Conservation (phyloP, 2,113 vertebrate genomes). For the Thinocorus orbignyianus region DNA sequence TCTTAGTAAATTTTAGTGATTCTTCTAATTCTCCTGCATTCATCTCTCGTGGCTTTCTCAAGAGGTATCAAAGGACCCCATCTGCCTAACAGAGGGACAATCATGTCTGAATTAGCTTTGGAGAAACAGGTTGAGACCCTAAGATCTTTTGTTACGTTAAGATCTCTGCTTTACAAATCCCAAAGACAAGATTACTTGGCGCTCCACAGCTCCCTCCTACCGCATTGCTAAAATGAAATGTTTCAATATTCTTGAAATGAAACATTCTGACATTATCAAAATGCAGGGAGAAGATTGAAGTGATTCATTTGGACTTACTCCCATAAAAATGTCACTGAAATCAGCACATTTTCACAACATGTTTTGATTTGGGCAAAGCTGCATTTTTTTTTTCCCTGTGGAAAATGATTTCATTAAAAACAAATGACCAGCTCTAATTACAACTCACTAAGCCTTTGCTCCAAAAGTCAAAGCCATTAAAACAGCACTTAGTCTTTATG, state of each 20-base stretch:
- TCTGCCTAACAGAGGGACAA: background rate
- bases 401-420: slow-evolving; percentile 44
- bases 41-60: background rate
- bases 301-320: slow-evolving; percentile 53
- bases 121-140: background rate
- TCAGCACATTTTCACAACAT: slow-evolving; percentile 41
- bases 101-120: background rate
- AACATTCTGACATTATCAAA: slow-evolving; percentile 58
- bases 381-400: fast-evolving
- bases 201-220: background rate
- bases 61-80: background rate
- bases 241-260: slow-evolving; percentile 54
- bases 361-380: slow-evolving; percentile 22
- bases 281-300: slow-evolving; percentile 42
- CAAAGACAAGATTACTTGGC: background rate
- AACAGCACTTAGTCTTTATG: background rate
- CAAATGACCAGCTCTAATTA: slow-evolving; percentile 54
- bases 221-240: slow-evolving; percentile 20
- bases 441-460: background rate
- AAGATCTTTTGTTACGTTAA: background rate
- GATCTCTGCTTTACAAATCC: background rate
- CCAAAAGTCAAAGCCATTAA: slow-evolving; percentile 36
- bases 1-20: background rate
- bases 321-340: slow-evolving; percentile 57
- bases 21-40: background rate